phyloP scores from a whole-genome alignment of 1,140 invertebrate species.

The Lasioglossum baleicum region DNA sequence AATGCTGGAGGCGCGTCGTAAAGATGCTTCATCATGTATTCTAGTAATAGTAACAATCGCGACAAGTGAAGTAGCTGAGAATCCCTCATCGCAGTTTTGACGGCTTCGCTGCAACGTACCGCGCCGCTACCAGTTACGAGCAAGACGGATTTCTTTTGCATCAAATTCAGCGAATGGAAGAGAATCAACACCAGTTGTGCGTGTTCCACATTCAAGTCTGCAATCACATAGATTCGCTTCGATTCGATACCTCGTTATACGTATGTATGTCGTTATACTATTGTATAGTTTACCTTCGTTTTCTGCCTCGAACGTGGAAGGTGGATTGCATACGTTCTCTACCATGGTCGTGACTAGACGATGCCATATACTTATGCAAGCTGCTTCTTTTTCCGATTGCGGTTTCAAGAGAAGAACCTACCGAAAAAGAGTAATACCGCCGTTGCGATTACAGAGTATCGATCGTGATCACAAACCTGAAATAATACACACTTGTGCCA shows the following conservation, averaged over 20 bases:
- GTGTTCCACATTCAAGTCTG: slow-evolving; percentile 97
- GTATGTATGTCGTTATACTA: neutral
- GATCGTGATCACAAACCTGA: neutral
- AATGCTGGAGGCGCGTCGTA: slow-evolving; percentile 91
- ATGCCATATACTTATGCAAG: slow-evolving; percentile 94
- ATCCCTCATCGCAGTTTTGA: slow-evolving; percentile 82
- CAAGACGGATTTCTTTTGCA: slow-evolving; percentile 98
- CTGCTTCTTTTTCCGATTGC: slow-evolving; percentile 91
- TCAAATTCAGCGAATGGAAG: slow-evolving; percentile 95
- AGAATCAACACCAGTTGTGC: slow-evolving; percentile 95
- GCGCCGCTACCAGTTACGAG: slow-evolving; percentile 87
- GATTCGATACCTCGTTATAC: no score
- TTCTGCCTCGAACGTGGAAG: slow-evolving; percentile 81
- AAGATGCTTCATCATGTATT: slow-evolving; percentile 96
- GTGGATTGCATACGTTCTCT: slow-evolving; percentile 86
- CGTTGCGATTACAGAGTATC: neutral
- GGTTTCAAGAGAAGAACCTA: slow-evolving; percentile 89
- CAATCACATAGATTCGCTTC: neutral
- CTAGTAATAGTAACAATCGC: slow-evolving; percentile 92
- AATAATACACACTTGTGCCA: slow-evolving; percentile 83
- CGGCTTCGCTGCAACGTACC: slow-evolving; percentile 84
- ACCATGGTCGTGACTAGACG: slow-evolving; percentile 92
- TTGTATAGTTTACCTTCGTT: slow-evolving; percentile 82
- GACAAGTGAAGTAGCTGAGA: slow-evolving; percentile 90
- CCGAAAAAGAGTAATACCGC: slow-evolving; percentile 1